A percentile compares a stretch with the other conserved stretches of the same genome.
Evolutionary conservation across 2,797 vertebrate genomes (phyloP).

Genomic region (Microhierax caerulescens): DNA sequence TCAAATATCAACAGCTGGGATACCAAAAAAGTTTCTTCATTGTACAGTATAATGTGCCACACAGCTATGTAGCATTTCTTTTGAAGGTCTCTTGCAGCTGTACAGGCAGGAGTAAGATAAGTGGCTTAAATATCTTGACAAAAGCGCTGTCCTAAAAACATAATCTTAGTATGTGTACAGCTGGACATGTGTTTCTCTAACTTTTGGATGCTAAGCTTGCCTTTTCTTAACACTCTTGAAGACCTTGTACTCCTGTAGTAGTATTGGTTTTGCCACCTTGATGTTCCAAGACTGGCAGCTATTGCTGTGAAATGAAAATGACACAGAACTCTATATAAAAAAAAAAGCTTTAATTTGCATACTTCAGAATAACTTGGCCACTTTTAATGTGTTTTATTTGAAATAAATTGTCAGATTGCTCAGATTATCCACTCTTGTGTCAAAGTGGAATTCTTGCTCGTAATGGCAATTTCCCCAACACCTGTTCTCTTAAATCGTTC

Average conservation of each 20-base stretch:
- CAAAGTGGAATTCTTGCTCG: conserved; percentile 20
- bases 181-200: not conserved
- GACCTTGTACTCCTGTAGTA: not conserved
- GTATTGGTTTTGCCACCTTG: not conserved
- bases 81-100: not conserved
- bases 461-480: conserved; percentile 26
- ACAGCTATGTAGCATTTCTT: not conserved
- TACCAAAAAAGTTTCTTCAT: not conserved
- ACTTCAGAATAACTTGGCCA: not conserved
- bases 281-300: not conserved
- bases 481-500: conserved; percentile 33
- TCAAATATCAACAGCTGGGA: not conserved
- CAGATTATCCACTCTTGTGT: not conserved
- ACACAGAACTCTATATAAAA: accelerated
- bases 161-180: not conserved
- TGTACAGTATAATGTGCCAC: accelerated
- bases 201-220: not conserved
- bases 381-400: conserved; percentile 7
- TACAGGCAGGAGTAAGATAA: not conserved
- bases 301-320: not conserved
- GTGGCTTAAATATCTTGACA: not conserved
- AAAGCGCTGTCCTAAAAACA: not conserved
- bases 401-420: not conserved
- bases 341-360: not conserved
- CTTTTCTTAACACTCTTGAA: not conserved